A percentile compares a stretch with the other conserved stretches of the same genome.
These are phyloP conservation scores for Drosophila monieri DNA, from an alignment of 2,888 invertebrate species.

Conservation along the genomic window DNA sequence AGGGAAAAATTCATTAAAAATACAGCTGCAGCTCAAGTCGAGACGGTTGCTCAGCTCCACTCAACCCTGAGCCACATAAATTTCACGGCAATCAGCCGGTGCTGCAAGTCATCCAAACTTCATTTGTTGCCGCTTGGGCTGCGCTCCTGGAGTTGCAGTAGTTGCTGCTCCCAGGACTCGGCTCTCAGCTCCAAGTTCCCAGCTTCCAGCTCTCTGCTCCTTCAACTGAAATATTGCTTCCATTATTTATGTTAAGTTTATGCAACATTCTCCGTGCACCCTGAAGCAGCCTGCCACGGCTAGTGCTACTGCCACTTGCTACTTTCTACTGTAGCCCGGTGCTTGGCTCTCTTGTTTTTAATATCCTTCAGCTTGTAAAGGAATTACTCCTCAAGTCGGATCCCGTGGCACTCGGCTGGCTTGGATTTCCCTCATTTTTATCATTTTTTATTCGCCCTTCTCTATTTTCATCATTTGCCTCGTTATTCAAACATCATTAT, in stretches of 20 bases:
- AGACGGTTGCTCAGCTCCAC: conserved; percentile 20
- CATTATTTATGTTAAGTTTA: conserved; percentile 78
- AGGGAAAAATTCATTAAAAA: conserved; percentile 47
- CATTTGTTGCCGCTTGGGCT: conserved; percentile 70
- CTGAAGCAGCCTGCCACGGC: conserved; percentile 21
- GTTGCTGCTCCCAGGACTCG: conserved; percentile 25
- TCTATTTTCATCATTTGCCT: conserved; percentile 68
- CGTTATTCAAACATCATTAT: conserved; percentile 64
- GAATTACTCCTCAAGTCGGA: conserved; percentile 63
- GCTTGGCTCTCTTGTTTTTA: conserved; percentile 75
- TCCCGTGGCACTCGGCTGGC: conserved; percentile 55
- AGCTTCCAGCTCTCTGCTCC: conserved; percentile 57
- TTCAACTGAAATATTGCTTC: conserved; percentile 75
- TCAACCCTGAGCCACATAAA: conserved; percentile 62
- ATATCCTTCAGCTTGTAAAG: conserved; percentile 77
- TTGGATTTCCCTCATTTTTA: conserved; percentile 6
- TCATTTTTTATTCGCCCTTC: conserved; percentile 13
- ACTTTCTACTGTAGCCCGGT: background rate
- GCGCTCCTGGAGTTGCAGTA: conserved; percentile 10
- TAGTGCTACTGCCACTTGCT: conserved; percentile 26
- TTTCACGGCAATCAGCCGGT: conserved; percentile 75
- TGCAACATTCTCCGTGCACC: conserved; percentile 66
- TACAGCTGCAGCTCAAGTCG: conserved; percentile 33
- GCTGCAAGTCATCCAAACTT: conserved; percentile 80
- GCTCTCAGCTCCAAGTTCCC: conserved; percentile 52